phyloP scores from a whole-genome alignment of 2,888 invertebrate genomes.

The Hirtodrosophila duncani region DNA sequence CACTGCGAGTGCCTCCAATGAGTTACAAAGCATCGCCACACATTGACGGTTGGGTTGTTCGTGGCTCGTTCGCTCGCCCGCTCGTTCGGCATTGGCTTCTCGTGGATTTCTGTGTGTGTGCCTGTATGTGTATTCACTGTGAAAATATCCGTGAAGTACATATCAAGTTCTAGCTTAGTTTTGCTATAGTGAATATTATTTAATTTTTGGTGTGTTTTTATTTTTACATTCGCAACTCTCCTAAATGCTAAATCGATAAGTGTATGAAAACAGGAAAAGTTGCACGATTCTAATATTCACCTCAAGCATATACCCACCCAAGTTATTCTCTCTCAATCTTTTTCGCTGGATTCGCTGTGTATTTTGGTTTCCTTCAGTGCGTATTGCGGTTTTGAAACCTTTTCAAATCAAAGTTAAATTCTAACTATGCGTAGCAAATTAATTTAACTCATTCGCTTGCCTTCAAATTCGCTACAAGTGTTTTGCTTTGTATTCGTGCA shows the following conservation, averaged over 20 bases:
- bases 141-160: slow-evolving; percentile 5
- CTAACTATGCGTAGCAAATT: slow-evolving; percentile 38
- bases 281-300: slow-evolving; percentile 43
- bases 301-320: slow-evolving; percentile 33
- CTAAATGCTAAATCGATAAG: slow-evolving; percentile 53
- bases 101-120: slow-evolving; percentile 31
- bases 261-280: slow-evolving; percentile 27
- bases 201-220: slow-evolving; percentile 3
- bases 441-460: slow-evolving; percentile 18
- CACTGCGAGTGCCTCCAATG: slow-evolving; percentile 28
- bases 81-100: slow-evolving; percentile 17
- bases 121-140: slow-evolving; percentile 1
- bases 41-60: slow-evolving; percentile 48
- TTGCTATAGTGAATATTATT: slow-evolving; percentile 5
- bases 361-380: slow-evolving; percentile 27
- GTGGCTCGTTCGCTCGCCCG: slow-evolving; percentile 20
- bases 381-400: slow-evolving; percentile 26
- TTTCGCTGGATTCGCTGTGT: slow-evolving; percentile 8
- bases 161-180: slow-evolving; percentile 8
- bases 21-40: slow-evolving; percentile 62
- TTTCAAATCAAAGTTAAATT: slow-evolving; percentile 25
- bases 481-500: slow-evolving; percentile 10
- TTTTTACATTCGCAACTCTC: not conserved
- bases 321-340: slow-evolving; percentile 3
- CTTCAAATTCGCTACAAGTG: not conserved